Percentiles rank a stretch among this genome's conserved stretches.
phyloP scores from a whole-genome alignment of 2,888 invertebrate species.

The Melieria omissa region DNA sequence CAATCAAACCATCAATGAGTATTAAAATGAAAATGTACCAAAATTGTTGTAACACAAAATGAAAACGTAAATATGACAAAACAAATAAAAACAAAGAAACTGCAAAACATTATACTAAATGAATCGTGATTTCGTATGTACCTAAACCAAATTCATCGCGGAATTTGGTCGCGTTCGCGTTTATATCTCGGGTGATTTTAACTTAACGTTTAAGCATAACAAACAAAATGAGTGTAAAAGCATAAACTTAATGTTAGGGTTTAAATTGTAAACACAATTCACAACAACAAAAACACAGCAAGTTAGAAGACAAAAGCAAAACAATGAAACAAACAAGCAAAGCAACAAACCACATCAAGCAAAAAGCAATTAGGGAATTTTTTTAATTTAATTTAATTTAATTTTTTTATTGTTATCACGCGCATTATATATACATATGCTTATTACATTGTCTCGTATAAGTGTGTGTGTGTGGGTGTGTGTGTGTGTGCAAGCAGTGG shows the following conservation, averaged over 20 bases:
- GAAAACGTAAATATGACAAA: conserved; percentile 35
- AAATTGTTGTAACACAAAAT: conserved; percentile 24
- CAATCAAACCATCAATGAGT: conserved; percentile 34
- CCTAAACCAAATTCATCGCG: conserved; percentile 68
- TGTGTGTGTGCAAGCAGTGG: not conserved
- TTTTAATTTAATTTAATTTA: conserved; percentile 24
- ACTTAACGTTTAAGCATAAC: conserved; percentile 57
- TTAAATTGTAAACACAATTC: conserved; percentile 43
- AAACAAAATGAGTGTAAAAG: conserved; percentile 38
- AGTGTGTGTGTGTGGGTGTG: conserved; percentile 19
- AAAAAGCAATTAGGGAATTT: conserved; percentile 37
- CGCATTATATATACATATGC: not conserved
- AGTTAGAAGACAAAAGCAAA: conserved; percentile 43
- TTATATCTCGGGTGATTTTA: conserved; percentile 68
- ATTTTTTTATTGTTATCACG: no score
- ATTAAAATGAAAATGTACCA: conserved; percentile 35
- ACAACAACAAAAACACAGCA: conserved; percentile 44
- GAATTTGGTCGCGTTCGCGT: conserved; percentile 68
- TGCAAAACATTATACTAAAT: conserved; percentile 47
- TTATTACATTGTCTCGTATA: not conserved
- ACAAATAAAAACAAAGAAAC: conserved; percentile 27
- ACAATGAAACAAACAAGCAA: conserved; percentile 24
- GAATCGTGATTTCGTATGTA: conserved; percentile 68
- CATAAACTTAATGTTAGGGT: conserved; percentile 44
- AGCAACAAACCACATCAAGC: conserved; percentile 38